A percentile compares a stretch with the other conserved stretches of the same genome.
phyloP scores from a whole-genome alignment of 1,140 invertebrate genomes.

The Stegodyphus dumicola region DNA sequence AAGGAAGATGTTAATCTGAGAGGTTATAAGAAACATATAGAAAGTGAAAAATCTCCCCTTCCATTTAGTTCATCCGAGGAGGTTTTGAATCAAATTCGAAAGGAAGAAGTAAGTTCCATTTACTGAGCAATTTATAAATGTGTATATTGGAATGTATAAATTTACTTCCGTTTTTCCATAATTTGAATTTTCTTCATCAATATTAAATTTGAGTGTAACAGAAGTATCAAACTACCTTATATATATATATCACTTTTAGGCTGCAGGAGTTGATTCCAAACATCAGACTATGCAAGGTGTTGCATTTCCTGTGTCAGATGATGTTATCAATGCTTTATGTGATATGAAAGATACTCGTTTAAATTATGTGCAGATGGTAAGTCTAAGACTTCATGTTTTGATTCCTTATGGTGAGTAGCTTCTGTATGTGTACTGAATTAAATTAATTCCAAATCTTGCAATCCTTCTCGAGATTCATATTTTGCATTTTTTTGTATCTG shows the following conservation, averaged over 20 bases:
- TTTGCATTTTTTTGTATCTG: too few species aligned
- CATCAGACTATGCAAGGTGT: constrained; percentile 93
- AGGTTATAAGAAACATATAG: constrained; percentile 84
- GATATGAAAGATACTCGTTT: constrained; percentile 70
- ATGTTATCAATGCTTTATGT: constrained; percentile 80
- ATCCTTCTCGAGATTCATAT: too few species aligned
- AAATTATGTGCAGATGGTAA: constrained; percentile 75
- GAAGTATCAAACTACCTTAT: neutral
- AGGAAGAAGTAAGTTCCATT: constrained; percentile 47
- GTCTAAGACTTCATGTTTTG: neutral
- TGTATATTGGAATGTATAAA: neutral
- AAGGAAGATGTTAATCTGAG: constrained; percentile 69
- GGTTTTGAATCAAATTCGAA: constrained; percentile 73
- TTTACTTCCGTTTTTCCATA: neutral
- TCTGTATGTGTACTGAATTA: neutral
- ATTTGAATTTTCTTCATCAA: neutral
- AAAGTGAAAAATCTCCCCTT: constrained; percentile 81
- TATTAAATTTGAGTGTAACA: neutral
- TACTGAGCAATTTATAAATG: neutral
- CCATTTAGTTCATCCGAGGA: constrained; percentile 91
- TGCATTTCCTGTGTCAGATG: constrained; percentile 89
- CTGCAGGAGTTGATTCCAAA: constrained; percentile 85
- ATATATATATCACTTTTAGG: constrained; percentile 61
- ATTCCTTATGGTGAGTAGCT: neutral
- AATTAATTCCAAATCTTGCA: neutral